Percentiles rank a stretch among this genome's conserved stretches.
Conservation (phyloP, 2,113 vertebrate genomes). For the Pantherophis guttatus region DNA sequence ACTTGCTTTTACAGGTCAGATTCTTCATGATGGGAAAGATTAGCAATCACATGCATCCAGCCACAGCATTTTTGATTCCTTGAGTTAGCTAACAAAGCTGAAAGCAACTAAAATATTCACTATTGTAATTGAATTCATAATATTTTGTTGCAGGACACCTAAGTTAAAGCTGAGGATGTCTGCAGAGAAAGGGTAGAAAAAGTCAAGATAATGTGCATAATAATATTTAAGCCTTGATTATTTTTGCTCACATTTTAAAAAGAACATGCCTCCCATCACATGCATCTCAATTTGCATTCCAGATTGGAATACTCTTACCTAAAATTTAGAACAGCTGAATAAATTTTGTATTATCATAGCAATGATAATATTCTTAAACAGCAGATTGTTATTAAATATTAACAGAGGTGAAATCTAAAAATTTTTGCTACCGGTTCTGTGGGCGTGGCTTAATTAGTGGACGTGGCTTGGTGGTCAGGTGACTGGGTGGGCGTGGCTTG, state of each 20-base stretch:
- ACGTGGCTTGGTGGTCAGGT: no score
- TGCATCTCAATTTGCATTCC: background rate
- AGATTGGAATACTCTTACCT: background rate
- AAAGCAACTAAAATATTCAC: accelerated
- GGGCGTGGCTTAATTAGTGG: no score
- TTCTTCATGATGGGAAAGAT: background rate
- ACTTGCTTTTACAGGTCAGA: background rate
- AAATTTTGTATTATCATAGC: background rate
- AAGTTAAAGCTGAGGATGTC: background rate
- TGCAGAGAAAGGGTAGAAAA: background rate
- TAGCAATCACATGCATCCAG: background rate
- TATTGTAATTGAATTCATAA: background rate
- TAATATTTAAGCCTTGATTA: background rate
- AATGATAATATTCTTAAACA: background rate
- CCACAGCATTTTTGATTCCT: background rate
- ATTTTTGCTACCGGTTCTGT: no score
- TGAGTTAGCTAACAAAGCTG: background rate
- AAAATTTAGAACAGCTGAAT: background rate
- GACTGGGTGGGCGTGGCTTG: no score
- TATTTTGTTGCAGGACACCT: background rate
- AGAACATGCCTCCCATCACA: background rate
- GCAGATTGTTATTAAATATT: background rate
- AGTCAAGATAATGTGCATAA: background rate
- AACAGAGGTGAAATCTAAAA: no score
- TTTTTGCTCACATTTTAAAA: background rate